Evolutionary conservation across 2,113 vertebrate species (phyloP), one percentile per base, ranked within the genome.

Genomic region (Sarotherodon lohbergeri): DNA sequence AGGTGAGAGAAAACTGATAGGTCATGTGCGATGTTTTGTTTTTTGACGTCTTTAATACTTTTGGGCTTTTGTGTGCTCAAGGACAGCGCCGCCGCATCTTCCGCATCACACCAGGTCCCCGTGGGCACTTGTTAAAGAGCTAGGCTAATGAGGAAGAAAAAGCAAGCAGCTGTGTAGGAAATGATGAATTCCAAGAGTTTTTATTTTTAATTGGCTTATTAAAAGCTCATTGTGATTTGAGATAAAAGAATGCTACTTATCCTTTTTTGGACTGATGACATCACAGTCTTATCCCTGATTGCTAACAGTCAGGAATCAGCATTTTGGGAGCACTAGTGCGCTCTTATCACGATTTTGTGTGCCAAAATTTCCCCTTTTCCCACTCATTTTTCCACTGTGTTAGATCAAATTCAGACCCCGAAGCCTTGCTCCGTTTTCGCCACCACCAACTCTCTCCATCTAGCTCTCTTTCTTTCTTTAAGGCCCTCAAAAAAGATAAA

Each of bases 21-120:
- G 11, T 57, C 32, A 13, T 24, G 19, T 82, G 50, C 29, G 36
- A 80, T 27, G 13, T 82, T 54, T 27, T 3, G 1, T 66, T 19
- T 86, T 71, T 71, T 54, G n/a, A 41, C 80, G 32, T 86, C 88
- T 88, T 91, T 13, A 83, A 88, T 81, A 57, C 55, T 41, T 52
- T 16, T 81, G 48, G 56, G 36, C 73, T 56, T 84, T 61, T 36
- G 48, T 59, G 7, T 43, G 55, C 27, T 85, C 29, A 71, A 83
- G 55, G 59, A 56, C 19, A 83, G 27, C 79, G 7, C 73, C 34
- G 9, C 5, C 3, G 2, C 84, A 29, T 71, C 54, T 68, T 59
- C 80, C n/a, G 5, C 48, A 34, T 48, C 12, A 71, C 43, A 85
- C 41, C 81, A 43, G 36, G 79, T 17, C 46, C 71, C 43, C 3